Base-by-base conservation (phyloP, 1,140 invertebrate species). In the Ectropis grisescens region DNA sequence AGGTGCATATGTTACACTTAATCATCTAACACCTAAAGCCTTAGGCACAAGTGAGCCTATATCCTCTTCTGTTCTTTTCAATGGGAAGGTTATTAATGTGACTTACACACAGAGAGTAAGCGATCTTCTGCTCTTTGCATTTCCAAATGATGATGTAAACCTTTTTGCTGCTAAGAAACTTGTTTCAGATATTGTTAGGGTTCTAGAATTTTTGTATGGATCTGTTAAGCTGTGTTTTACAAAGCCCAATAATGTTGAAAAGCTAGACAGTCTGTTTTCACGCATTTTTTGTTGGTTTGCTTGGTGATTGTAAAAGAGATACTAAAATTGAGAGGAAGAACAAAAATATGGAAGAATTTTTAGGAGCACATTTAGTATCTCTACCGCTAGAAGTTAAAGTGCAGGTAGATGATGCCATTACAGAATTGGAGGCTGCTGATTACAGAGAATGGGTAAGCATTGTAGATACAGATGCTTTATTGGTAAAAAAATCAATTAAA, bases 381-480 rank as follows among this genome's bases (percentile, higher is more conserved):
- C 59, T 93, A 29, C 90, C 91, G 1, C 85, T 88, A 58, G 91
- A 92, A 50, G 89, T 90, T 6, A 87, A 89, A 54, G 83, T 92
- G 44, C 89, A 92, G 68, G 86, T 93, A 33, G 91, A 93, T 58
- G 90, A 92, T 69, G 90, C 90, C 2, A 72, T 93, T 2, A 91
- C 88, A 54, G 91, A 93, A 72, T 85, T 93, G 64, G 91, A 92
- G 78, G 89, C 92, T 10, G 91, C 91, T 80, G 91, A 93, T 75
- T 92, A 93, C 69, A 82, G 89, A 52, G 90, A 92, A 72, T 92
- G 90, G 90, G 89, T 90, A 82, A 48, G 65, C n/a, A n/a, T n/a
- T 50, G n/a, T n/a, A n/a, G n/a, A n/a, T n/a, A n/a, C n/a, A n/a
- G n/a, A n/a, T n/a, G n/a, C n/a, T n/a, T n/a, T n/a, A n/a, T n/a